Conservation (phyloP, 1,140 invertebrate species). For the Leptinotarsa defecta region DNA sequence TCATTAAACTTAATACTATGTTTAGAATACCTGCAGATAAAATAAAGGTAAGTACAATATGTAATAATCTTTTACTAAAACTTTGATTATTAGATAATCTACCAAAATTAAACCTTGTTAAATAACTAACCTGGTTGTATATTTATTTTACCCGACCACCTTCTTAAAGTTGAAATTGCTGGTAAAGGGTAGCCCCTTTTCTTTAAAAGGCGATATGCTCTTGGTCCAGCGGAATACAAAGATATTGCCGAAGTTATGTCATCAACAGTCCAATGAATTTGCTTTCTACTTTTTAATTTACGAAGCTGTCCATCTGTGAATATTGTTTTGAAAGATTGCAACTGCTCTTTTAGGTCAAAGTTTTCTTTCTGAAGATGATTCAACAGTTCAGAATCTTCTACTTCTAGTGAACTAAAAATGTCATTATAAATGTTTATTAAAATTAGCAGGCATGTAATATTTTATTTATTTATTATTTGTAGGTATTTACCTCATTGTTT, state of each 20-base stretch:
- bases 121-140: constrained; percentile 24
- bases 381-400: constrained; percentile 14
- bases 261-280: constrained; percentile 26
- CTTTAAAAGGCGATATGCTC: constrained; percentile 29
- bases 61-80: not conserved
- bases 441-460: not conserved
- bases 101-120: not conserved
- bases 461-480: too few relatives aligned
- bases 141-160: constrained; percentile 31
- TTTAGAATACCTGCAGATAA: constrained; percentile 31
- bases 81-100: too few relatives aligned
- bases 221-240: constrained; percentile 30
- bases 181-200: constrained; percentile 29
- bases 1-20: constrained; percentile 28
- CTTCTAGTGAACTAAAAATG: not conserved
- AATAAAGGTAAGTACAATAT: not conserved
- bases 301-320: constrained; percentile 30
- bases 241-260: constrained; percentile 31
- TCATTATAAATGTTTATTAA: not conserved
- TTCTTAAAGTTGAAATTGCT: constrained; percentile 31
- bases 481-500: too few relatives aligned
- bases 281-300: constrained; percentile 24
- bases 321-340: constrained; percentile 19
- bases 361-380: constrained; percentile 8
- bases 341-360: constrained; percentile 5